Base-by-base conservation (phyloP, 1,140 invertebrate species). In the Trichomalopsis sarcophagae region DNA sequence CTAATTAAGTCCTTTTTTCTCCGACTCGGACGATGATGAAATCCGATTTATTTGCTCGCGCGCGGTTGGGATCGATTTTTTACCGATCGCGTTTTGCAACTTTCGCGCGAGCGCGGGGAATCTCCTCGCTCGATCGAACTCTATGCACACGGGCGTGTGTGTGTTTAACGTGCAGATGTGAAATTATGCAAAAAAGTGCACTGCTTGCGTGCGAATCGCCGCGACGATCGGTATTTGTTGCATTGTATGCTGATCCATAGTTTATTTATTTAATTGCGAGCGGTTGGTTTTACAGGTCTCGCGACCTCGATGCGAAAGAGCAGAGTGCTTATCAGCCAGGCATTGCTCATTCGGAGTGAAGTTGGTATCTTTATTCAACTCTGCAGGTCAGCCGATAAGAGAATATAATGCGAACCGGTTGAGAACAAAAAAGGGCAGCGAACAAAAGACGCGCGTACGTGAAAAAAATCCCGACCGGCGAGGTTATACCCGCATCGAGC, bases 21-120 rank as follows among this genome's bases (percentile, higher is more conserved):
- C 55, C 55, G 17, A 62, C 30, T 30, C 68, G n/a, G 17, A 27
- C n/a, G 62, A 69, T 84, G 75, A 76, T 69, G 75, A 84, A 84
- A 84, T 27, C 27, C 68, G 6, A 78, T 78, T 77, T 71, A 71
- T 76, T 82, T 82, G n/a, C 33, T 76, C 81, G 47, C 10, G 23
- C 69, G 17, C 6, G 50, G 7, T 3, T 14, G 17, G 50, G 55
- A n/a, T n/a, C 21, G 27, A 74, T 71, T 74, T 74, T 81, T 81
- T 71, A 30, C 27, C 79, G n/a, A 44, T 78, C 62, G 71, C 40
- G 21, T n/a, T 30, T 66, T 81, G 36, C 68, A 36, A 47, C 66
- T 27, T 23, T 69, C 36, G 2, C 2, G 21, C 14, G 47, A 13
- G 47, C 17, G 6, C 17, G 11, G 27, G 33, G 40, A 81, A 13